Conservation (phyloP, 2,888 invertebrate genomes). For the Yponomeuta cagnagella region DNA sequence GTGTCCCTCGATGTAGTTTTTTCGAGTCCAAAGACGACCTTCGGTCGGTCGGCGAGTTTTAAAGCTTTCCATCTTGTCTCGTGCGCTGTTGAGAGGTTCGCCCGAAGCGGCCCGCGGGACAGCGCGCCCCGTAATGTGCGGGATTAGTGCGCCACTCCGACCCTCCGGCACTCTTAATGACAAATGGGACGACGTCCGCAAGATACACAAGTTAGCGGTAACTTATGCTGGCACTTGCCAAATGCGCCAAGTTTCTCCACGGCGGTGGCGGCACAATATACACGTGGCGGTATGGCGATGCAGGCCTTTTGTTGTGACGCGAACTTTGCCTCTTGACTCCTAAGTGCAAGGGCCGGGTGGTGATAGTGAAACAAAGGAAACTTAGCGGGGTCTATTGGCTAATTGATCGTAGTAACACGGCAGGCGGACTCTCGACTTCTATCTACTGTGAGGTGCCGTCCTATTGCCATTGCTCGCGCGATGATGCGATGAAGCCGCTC, state of each 20-base stretch:
- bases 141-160: conserved; percentile 42
- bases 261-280: not conserved
- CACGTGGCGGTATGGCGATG: not conserved
- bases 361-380: no score
- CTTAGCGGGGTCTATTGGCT: no score
- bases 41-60: not conserved
- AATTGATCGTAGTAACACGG: no score
- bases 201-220: conserved; percentile 21
- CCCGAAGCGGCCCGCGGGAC: conserved; percentile 40
- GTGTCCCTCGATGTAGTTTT: no score
- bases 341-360: not conserved
- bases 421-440: no score
- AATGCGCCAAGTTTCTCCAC: conserved; percentile 25
- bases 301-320: not conserved
- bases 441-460: no score
- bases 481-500: no score
- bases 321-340: not conserved
- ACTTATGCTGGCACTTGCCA: conserved; percentile 29
- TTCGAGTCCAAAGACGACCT: not conserved
- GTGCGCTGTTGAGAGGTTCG: conserved; percentile 37
- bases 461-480: no score
- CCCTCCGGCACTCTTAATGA: conserved; percentile 39
- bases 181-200: conserved; percentile 43
- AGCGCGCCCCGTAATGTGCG: conserved; percentile 38
- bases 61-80: conserved; percentile 27